phyloP scores from a whole-genome alignment of 2,888 invertebrate genomes.

The Thymelicus lineola region DNA sequence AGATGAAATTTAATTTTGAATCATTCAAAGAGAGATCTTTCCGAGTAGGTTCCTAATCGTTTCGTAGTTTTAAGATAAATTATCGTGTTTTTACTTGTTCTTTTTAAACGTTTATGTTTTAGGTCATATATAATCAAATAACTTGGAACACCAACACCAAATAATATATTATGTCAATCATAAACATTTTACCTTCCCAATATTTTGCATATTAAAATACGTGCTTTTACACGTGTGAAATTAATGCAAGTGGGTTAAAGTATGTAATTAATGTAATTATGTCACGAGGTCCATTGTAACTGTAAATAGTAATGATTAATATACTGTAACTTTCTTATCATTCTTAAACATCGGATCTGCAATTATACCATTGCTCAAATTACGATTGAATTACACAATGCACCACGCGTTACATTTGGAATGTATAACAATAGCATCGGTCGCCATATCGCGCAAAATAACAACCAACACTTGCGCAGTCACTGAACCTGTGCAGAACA shows the following conservation, averaged over 20 bases:
- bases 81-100: too few species aligned
- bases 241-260: background rate
- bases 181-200: too few species aligned
- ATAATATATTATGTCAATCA: too few species aligned
- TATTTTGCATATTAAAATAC: background rate
- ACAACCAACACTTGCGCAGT: constrained; percentile 65
- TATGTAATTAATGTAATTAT: constrained; percentile 8
- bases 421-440: constrained; percentile 60
- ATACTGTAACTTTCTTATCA: constrained; percentile 43
- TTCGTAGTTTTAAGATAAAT: too few species aligned
- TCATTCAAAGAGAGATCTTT: too few species aligned
- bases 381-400: constrained; percentile 51
- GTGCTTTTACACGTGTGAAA: background rate
- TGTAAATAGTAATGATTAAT: constrained; percentile 9
- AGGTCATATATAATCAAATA: too few species aligned
- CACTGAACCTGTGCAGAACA: constrained; percentile 74
- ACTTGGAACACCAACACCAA: too few species aligned
- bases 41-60: too few species aligned
- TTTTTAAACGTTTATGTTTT: too few species aligned
- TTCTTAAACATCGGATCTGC: constrained; percentile 31
- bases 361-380: constrained; percentile 42
- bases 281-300: background rate
- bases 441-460: constrained; percentile 63
- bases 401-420: constrained; percentile 48
- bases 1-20: too few species aligned